phyloP scores from a whole-genome alignment of 1,140 invertebrate species.

The Drosophila teissieri region DNA sequence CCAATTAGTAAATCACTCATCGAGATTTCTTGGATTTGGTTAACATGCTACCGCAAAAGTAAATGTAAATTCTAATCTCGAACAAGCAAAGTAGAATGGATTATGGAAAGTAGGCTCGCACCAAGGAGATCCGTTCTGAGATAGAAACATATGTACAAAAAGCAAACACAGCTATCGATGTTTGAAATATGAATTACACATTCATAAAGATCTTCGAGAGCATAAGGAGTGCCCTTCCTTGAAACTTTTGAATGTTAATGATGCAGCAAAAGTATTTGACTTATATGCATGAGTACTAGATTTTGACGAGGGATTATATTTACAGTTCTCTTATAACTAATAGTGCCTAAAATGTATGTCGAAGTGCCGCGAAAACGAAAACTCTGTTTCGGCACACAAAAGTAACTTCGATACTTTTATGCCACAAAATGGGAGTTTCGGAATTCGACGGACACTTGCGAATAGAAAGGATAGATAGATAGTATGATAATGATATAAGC shows the following conservation, averaged over 20 bases:
- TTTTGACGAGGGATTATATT: neutral
- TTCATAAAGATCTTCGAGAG: too few relatives aligned
- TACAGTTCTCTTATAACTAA: conserved; percentile 11
- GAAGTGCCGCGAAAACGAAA: neutral
- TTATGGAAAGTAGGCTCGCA: neutral
- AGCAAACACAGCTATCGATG: too few relatives aligned
- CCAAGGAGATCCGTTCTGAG: neutral
- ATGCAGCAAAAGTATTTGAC: too few relatives aligned
- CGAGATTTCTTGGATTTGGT: neutral
- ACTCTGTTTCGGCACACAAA: neutral
- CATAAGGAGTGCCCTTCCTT: too few relatives aligned
- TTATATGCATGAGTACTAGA: neutral
- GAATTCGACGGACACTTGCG: neutral
- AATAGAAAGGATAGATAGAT: neutral
- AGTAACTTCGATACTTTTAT: neutral
- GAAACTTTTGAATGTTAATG: too few relatives aligned
- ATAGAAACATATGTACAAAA: neutral
- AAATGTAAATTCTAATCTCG: neutral
- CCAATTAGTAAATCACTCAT: neutral
- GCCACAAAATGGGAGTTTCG: neutral
- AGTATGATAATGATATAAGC: conserved; percentile 26
- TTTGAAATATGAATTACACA: too few relatives aligned
- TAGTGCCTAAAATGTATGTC: conserved; percentile 4
- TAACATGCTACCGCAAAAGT: neutral
- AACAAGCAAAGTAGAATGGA: neutral